phyloP scores from a whole-genome alignment of 2,888 invertebrate genomes.

The Coecobrya sp. region DNA sequence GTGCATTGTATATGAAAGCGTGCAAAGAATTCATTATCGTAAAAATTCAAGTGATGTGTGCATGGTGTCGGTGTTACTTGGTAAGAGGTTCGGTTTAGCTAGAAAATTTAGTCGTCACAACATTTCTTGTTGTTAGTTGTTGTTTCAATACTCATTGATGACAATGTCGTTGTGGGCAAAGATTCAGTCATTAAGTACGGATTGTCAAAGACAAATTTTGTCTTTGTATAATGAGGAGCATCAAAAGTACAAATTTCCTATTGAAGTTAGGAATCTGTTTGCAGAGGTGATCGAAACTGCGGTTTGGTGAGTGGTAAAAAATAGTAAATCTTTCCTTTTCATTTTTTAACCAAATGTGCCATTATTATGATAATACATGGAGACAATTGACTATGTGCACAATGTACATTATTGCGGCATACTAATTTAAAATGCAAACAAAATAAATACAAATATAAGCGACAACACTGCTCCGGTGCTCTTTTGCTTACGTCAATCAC shows the following conservation, averaged over 20 bases:
- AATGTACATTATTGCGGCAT: too few relatives aligned
- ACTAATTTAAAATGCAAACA: too few relatives aligned
- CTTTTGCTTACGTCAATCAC: too few relatives aligned
- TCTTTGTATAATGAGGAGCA: slow-evolving; percentile 74
- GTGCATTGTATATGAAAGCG: neutral
- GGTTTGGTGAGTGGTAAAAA: slow-evolving; percentile 73
- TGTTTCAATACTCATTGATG: neutral
- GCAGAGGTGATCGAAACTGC: slow-evolving; percentile 76
- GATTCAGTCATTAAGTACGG: slow-evolving; percentile 69
- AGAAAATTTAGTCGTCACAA: slow-evolving; percentile 39
- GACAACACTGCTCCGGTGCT: too few relatives aligned
- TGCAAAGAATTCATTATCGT: slow-evolving; percentile 9
- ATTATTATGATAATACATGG: neutral
- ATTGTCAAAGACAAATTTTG: slow-evolving; percentile 68
- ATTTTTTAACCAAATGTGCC: neutral
- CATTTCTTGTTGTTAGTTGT: slow-evolving; percentile 14
- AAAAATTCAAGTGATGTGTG: slow-evolving; percentile 9
- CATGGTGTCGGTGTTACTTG: neutral
- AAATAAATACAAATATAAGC: too few relatives aligned
- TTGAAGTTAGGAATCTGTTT: slow-evolving; percentile 80
- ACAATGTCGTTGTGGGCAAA: slow-evolving; percentile 78
- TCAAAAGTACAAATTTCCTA: slow-evolving; percentile 71
- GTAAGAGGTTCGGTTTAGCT: neutral
- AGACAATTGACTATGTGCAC: too few relatives aligned
- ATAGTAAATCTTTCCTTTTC: neutral